Percentiles rank a stretch among this genome's conserved stretches.
Conservation (phyloP, 1,140 invertebrate genomes). For the Hyposmocoma kahamanoa region DNA sequence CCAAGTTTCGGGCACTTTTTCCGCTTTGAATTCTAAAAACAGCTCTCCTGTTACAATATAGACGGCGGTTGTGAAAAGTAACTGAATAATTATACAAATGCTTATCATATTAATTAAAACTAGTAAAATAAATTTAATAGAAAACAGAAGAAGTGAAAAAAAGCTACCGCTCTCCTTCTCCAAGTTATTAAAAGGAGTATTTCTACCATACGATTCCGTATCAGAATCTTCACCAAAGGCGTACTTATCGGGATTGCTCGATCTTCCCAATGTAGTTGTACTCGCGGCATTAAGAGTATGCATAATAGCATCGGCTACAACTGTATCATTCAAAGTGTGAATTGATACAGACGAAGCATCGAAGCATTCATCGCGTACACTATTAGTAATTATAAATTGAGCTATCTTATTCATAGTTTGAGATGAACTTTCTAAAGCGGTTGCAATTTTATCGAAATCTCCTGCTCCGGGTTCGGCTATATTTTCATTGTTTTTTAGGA, state of each 20-base stretch:
- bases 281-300: conserved; percentile 8
- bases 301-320: conserved; percentile 12
- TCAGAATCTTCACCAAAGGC: conserved; percentile 11
- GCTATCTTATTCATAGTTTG: conserved; percentile 38
- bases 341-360: conserved; percentile 39
- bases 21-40: conserved; percentile 38
- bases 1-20: conserved; percentile 28
- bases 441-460: conserved; percentile 30
- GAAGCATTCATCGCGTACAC: background rate
- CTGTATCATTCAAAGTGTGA: conserved; percentile 32
- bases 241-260: background rate
- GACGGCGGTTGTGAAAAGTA: conserved; percentile 31
- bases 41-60: conserved; percentile 39
- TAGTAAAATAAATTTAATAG: conserved; percentile 31
- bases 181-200: conserved; percentile 8
- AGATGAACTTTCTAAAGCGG: conserved; percentile 28
- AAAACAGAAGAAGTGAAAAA: conserved; percentile 21
- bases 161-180: background rate
- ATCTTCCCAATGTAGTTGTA: conserved; percentile 2
- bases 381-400: conserved; percentile 29
- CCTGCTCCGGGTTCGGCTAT: background rate
- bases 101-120: conserved; percentile 35
- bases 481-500: background rate
- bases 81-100: conserved; percentile 27
- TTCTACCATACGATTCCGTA: background rate